Evolutionary conservation across 2,113 vertebrate genomes (phyloP).

Genomic region (Pao palembangensis): DNA sequence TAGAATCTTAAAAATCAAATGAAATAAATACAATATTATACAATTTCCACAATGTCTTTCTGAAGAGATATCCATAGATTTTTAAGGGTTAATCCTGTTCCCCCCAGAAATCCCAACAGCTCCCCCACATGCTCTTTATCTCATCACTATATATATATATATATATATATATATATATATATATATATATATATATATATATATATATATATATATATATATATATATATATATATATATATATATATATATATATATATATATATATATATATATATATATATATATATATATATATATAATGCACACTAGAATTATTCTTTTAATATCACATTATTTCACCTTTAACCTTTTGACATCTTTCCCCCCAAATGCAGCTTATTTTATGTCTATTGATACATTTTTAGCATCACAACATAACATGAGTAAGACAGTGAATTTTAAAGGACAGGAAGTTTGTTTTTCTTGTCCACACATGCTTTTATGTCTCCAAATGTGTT

Average conservation of each 20-base stretch:
- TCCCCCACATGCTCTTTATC: slow-evolving; percentile 66
- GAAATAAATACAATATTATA: slow-evolving; percentile 96
- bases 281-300: slow-evolving; percentile 21
- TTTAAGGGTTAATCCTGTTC: slow-evolving; percentile 52
- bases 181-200: slow-evolving; percentile 20
- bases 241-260: slow-evolving; percentile 5
- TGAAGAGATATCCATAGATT: slow-evolving; percentile 74
- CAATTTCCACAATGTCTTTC: slow-evolving; percentile 89
- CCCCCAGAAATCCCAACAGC: slow-evolving; percentile 62
- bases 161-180: slow-evolving; percentile 24
- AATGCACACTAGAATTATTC: slow-evolving; percentile 36
- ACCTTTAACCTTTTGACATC: slow-evolving; percentile 37
- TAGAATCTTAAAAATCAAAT: slow-evolving; percentile 88
- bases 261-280: slow-evolving; percentile 15
- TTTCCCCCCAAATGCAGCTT: slow-evolving; percentile 55
- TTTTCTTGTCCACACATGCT: slow-evolving; percentile 41
- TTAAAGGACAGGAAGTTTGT: slow-evolving; percentile 39
- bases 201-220: slow-evolving; percentile 21
- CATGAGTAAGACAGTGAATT: slow-evolving; percentile 42
- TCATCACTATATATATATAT: slow-evolving; percentile 4
- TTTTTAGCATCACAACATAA: slow-evolving; percentile 54
- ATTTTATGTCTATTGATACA: slow-evolving; percentile 51
- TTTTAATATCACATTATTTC: slow-evolving; percentile 44
- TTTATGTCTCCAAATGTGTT: slow-evolving; percentile 53
- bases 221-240: slow-evolving; percentile 22